Conservation (phyloP, 2,888 invertebrate species). For the Antheraea yamamai region DNA sequence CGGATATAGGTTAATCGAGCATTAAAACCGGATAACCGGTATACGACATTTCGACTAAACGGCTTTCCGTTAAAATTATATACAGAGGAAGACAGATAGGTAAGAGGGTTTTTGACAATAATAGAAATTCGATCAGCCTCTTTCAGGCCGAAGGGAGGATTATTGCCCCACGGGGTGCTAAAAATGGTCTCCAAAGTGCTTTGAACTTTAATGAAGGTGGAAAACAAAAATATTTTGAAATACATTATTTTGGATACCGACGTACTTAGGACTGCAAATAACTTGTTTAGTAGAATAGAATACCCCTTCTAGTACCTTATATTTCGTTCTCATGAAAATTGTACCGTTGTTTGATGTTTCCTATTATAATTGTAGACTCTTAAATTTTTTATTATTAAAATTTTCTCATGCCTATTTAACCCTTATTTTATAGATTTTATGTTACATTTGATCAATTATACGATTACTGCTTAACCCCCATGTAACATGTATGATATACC, state of each 20-base stretch:
- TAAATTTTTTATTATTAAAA: too few species aligned
- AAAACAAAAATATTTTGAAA: not conserved
- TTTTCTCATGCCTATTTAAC: too few species aligned
- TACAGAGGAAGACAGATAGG: conserved; percentile 4
- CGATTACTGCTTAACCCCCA: too few species aligned
- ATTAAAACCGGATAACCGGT: not conserved
- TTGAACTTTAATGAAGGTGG: not conserved
- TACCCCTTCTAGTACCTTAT: too few species aligned
- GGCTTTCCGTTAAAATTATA: not conserved
- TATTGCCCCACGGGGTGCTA: conserved; percentile 3
- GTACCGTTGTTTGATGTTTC: too few species aligned
- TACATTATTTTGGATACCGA: not conserved
- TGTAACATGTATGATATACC: too few species aligned
- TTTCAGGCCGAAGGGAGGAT: conserved; percentile 6
- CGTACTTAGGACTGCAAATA: too few species aligned
- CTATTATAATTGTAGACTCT: too few species aligned
- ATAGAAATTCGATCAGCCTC: conserved; percentile 12
- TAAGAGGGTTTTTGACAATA: conserved; percentile 7
- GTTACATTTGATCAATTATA: too few species aligned
- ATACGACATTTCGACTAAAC: not conserved
- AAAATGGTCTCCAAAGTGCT: not conserved
- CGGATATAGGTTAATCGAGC: conserved; percentile 5
- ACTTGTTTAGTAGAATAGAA: too few species aligned
- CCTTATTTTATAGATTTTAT: too few species aligned
- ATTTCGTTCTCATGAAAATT: too few species aligned